Conservation (phyloP, 2,113 vertebrate genomes). For the Ptilonorhynchus violaceus region DNA sequence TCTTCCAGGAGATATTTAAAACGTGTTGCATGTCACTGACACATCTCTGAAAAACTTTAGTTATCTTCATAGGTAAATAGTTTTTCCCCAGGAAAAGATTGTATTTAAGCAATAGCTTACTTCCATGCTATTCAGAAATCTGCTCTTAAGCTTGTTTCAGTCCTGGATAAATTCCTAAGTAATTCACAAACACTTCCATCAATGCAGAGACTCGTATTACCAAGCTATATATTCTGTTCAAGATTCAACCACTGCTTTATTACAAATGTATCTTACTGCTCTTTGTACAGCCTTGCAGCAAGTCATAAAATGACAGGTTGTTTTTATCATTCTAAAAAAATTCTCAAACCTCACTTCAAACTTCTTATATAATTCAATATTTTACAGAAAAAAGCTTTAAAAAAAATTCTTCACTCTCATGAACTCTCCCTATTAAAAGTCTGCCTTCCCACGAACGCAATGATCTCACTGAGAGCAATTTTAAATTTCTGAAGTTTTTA, state of each 20-base stretch:
- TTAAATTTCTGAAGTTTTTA: neutral
- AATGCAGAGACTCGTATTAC: neutral
- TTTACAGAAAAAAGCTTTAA: neutral
- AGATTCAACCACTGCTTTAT: neutral
- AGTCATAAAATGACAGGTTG: neutral
- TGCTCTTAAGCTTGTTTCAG: neutral
- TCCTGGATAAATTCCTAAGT: neutral
- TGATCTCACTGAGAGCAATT: neutral
- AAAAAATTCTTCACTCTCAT: neutral
- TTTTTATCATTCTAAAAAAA: neutral
- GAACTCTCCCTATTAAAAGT: slow-evolving; percentile 3
- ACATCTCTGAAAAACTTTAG: neutral
- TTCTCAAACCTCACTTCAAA: neutral
- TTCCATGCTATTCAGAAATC: neutral
- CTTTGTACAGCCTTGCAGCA: neutral
- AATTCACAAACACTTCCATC: neutral
- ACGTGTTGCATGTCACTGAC: neutral
- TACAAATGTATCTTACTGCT: neutral
- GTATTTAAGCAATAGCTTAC: neutral
- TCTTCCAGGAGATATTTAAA: neutral
- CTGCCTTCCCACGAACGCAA: neutral
- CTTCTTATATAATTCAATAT: neutral
- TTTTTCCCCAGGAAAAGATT: neutral
- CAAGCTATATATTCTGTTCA: neutral
- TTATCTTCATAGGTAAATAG: neutral